Percentiles rank a stretch among this genome's conserved stretches.
Conservation (phyloP, 2,888 invertebrate species). For the Eupithecia insigniata region DNA sequence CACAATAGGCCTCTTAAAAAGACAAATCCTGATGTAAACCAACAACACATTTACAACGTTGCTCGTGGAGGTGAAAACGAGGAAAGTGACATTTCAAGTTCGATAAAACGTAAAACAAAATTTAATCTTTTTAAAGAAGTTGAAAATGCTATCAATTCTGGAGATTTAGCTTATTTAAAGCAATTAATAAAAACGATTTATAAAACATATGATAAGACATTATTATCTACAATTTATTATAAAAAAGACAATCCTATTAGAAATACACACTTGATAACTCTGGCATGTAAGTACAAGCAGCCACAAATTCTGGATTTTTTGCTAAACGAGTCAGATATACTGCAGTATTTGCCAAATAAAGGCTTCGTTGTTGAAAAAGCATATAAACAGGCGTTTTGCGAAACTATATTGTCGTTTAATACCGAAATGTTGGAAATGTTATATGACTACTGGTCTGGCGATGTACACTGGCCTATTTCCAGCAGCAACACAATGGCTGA, state of each 20-base stretch:
- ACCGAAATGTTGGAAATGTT: conserved; percentile 36
- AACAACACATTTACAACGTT: neutral
- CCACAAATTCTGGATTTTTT: conserved; percentile 11
- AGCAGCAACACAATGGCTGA: neutral
- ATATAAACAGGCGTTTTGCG: conserved; percentile 25
- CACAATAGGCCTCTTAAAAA: neutral
- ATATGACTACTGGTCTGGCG: conserved; percentile 39
- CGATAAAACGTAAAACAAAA: neutral
- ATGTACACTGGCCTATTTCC: conserved; percentile 29
- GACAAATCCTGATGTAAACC: neutral
- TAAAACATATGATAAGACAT: conserved; percentile 13
- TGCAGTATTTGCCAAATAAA: conserved; percentile 27
- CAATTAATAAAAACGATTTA: conserved; percentile 11
- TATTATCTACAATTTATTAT: conserved; percentile 12
- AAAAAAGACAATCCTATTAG: conserved; percentile 15
- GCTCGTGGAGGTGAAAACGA: neutral
- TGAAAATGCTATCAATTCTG: conserved; percentile 8
- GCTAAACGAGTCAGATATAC: conserved; percentile 30
- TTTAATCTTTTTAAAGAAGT: conserved; percentile 9
- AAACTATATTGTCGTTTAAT: conserved; percentile 19
- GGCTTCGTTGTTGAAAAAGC: conserved; percentile 13
- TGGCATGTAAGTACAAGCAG: conserved; percentile 30
- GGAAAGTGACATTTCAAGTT: neutral
- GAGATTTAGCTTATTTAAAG: conserved; percentile 8
- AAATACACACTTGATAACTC: conserved; percentile 32